Evolutionary conservation across 2,888 invertebrate genomes (phyloP), one percentile per base, ranked within the genome.

Genomic region (Drepana falcataria): DNA sequence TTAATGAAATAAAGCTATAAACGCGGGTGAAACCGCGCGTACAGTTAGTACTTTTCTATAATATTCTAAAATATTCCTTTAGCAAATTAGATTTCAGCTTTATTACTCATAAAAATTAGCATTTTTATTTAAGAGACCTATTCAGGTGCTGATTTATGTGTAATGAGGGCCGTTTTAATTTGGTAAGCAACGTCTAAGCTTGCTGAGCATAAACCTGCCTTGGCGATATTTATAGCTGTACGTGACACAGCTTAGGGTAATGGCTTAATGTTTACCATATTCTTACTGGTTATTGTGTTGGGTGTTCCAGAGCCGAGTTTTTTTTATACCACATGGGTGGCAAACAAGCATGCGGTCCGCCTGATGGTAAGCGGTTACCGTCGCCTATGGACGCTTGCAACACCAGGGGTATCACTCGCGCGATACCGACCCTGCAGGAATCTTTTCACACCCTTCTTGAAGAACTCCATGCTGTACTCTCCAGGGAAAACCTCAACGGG

Each of bases 161-260:
- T 76, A 83, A 80, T 81, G 83, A 77, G 79, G 77, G 74, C 77
- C 78, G 80, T 87, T 87, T 87, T 87, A 87, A 87, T 87, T 86
- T 83, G 74, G 78, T 74, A 70, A 71, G 68, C 69, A 70, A 72
- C 71, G 73, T 75, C 75, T 71, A 65, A 73, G 80, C 77, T 78
- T 82, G 85, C 21, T 21, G 84, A 77, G 77, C 81, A 70, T 87
- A 85, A 87, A 87, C 73, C 79, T 81, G 86, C 85, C 85, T 60
- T 62, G 67, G 69, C 66, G 54, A 71, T 79, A 85, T 84, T 83
- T 85, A 85, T 83, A 66, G 70, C 68, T 61, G 55, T 55, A 70
- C 65, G 61, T 66, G 65, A 60, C 59, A 58, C 59, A 56, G 54
- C 55, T 59, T 55, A 54, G 41, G 47, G 48, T 54, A 34, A 51